Conservation (phyloP, 2,113 vertebrate species). For the Planiliza haematocheilus region DNA sequence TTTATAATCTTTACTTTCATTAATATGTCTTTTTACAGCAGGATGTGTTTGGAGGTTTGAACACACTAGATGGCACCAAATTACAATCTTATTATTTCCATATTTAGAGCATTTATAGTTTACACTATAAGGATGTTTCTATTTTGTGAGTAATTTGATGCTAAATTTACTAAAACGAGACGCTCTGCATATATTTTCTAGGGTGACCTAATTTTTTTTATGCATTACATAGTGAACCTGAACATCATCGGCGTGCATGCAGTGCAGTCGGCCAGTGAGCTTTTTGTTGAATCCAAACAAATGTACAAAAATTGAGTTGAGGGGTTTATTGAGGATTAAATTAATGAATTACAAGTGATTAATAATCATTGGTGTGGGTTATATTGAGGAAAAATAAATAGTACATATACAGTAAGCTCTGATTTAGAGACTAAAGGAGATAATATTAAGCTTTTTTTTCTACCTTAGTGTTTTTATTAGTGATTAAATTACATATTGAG, state of each 20-base stretch:
- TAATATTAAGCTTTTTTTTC: too few relatives aligned
- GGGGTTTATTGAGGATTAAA: too few relatives aligned
- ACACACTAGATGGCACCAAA: slow-evolving; percentile 69
- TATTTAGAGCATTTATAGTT: neutral
- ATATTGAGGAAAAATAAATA: too few relatives aligned
- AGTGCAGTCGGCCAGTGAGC: neutral
- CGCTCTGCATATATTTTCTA: slow-evolving; percentile 17
- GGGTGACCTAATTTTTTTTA: slow-evolving; percentile 37
- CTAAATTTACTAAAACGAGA: neutral
- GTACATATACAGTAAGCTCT: neutral
- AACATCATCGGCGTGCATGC: slow-evolving; percentile 12
- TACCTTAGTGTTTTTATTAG: too few relatives aligned
- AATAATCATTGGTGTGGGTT: too few relatives aligned
- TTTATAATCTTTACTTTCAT: too few relatives aligned
- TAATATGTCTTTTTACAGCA: too few relatives aligned
- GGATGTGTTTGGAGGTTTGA: neutral
- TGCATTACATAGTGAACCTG: neutral
- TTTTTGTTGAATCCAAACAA: too few relatives aligned
- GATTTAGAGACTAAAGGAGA: neutral
- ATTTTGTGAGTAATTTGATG: neutral
- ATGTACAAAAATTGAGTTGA: too few relatives aligned
- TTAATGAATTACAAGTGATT: too few relatives aligned
- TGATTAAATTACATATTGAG: too few relatives aligned
- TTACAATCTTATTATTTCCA: slow-evolving; percentile 13
- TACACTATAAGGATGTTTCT: neutral